phyloP scores from a whole-genome alignment of 2,888 invertebrate species.

The Noctua janthe region DNA sequence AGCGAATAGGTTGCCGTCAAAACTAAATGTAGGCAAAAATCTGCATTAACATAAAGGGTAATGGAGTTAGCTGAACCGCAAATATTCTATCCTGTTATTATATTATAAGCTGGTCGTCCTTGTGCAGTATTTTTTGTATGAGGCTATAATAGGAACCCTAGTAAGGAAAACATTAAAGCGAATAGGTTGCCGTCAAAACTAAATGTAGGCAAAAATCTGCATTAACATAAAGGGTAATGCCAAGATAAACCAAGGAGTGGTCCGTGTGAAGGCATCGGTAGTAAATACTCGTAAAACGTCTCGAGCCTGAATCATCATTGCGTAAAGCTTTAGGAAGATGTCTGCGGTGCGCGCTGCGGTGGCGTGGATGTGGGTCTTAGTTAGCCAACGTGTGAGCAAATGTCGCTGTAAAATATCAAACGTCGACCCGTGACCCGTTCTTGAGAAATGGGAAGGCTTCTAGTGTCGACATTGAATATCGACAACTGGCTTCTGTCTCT shows the following conservation, averaged over 20 bases:
- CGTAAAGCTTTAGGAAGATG: slow-evolving; percentile 78
- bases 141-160: slow-evolving; percentile 18
- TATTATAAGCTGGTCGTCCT: slow-evolving; percentile 54
- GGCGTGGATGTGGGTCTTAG: slow-evolving; percentile 73
- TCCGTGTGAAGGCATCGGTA: slow-evolving; percentile 56
- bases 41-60: slow-evolving; percentile 55
- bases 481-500: slow-evolving; percentile 47
- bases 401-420: slow-evolving; percentile 86
- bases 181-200: slow-evolving; percentile 64
- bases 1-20: slow-evolving; percentile 63
- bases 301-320: slow-evolving; percentile 78
- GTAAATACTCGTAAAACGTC: slow-evolving; percentile 70
- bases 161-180: slow-evolving; percentile 54
- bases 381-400: slow-evolving; percentile 84
- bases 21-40: slow-evolving; percentile 62
- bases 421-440: slow-evolving; percentile 81
- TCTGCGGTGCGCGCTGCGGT: slow-evolving; percentile 68
- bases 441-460: slow-evolving; percentile 78
- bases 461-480: slow-evolving; percentile 70
- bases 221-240: slow-evolving; percentile 64
- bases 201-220: slow-evolving; percentile 61
- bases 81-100: slow-evolving; percentile 38
- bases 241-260: slow-evolving; percentile 67
- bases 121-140: slow-evolving; percentile 40
- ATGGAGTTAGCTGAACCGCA: slow-evolving; percentile 18